Percentiles rank a stretch among this genome's conserved stretches.
phyloP scores from a whole-genome alignment of 2,888 invertebrate species.

The Ligdia adustata region DNA sequence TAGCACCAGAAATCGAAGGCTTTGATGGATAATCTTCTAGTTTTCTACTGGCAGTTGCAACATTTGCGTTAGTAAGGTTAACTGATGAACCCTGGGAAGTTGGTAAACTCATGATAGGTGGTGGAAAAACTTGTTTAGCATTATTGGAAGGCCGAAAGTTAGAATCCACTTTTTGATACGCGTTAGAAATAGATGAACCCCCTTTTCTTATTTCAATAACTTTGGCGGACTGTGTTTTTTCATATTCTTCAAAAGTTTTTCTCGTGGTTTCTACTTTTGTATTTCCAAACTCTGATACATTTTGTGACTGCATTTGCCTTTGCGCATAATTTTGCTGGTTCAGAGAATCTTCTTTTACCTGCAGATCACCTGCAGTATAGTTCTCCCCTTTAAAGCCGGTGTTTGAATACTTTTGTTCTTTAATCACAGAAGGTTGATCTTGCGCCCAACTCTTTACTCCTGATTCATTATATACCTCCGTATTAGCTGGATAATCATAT shows the following conservation, averaged over 20 bases:
- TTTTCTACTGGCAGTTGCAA: conserved; percentile 69
- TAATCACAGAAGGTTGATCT: conserved; percentile 73
- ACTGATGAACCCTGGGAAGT: conserved; percentile 67
- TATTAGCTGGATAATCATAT: conserved; percentile 63
- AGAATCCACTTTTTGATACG: conserved; percentile 62
- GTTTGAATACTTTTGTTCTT: conserved; percentile 77
- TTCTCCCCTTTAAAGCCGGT: conserved; percentile 76
- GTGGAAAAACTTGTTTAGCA: conserved; percentile 72
- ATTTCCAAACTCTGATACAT: conserved; percentile 78
- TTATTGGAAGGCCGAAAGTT: conserved; percentile 65
- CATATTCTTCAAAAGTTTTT: conserved; percentile 87
- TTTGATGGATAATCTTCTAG: conserved; percentile 71
- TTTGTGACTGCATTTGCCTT: conserved; percentile 75
- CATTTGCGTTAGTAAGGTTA: conserved; percentile 75
- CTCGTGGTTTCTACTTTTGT: conserved; percentile 86
- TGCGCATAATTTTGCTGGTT: conserved; percentile 71
- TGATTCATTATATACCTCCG: conserved; percentile 58
- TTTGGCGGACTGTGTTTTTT: conserved; percentile 86
- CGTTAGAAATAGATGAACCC: conserved; percentile 57
- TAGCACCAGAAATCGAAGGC: conserved; percentile 82
- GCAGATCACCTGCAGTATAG: conserved; percentile 67
- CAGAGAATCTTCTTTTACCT: conserved; percentile 67
- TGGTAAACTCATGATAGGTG: conserved; percentile 68
- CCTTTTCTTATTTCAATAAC: conserved; percentile 85
- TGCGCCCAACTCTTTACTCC: conserved; percentile 58